Base-by-base conservation (phyloP, 2,797 vertebrate genomes). In the Tragopan temminckii region DNA sequence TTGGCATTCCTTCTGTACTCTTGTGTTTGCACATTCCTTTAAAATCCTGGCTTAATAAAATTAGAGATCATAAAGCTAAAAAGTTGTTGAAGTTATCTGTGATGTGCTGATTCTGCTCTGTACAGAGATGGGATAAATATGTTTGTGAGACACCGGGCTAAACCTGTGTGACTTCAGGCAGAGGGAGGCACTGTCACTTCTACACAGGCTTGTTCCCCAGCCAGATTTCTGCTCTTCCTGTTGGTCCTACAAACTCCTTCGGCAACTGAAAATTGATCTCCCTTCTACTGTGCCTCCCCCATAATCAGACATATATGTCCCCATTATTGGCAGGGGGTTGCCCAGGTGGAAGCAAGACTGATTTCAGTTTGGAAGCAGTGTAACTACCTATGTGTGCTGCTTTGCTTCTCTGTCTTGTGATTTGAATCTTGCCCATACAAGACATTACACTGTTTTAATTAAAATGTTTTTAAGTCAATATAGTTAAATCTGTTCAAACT, bases 391-490 rank as follows among this genome's bases (percentile, higher is more conserved):
- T 14, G 21, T 68, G 42, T 15, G 11, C 40, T 85, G 59, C 67
- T 93, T 92, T 81, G 15, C 63, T 70, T 78, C 55, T 80, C 14
- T 76, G 42, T 52, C n/a, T 63, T 85, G 12, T 36, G 64, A 64
- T 91, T 94, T 86, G 72, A 70, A 35, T 74, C 40, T 76, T 90
- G 33, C 42, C 36, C 23, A 3, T 89, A 18, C 48, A 29, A 84
- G 85, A 90, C 0, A 3, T 85, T 91, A 40, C 36, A 81, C 55
- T 94, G 50, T 80, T 96, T 84, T 91, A 91, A 96, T 91, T 70
- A 72, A 94, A 95, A 84, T 70, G 64, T 90, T 94, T 94, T 94
- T 63, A 85, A 94, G 80, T 95, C 85, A 91, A 70, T 94, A 23
- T 75, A 79, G 50, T 94, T 93, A 95, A 93, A 90, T 88, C 48